Evolutionary conservation across 2,113 vertebrate species (phyloP), one percentile per base, ranked within the genome.

Genomic region (Hepsetus odoe): DNA sequence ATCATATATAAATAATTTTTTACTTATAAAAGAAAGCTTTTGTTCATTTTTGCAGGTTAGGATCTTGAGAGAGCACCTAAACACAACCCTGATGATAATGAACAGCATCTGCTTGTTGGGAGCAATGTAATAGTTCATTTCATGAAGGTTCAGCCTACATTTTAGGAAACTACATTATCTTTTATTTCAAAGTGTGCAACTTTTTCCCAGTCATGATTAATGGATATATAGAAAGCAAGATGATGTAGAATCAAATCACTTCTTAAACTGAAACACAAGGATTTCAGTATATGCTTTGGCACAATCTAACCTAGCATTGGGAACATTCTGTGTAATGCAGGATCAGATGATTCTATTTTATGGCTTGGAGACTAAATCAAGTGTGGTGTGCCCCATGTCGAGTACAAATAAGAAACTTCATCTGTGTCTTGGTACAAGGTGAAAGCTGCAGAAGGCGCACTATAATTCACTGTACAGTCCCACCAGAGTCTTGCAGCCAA

Each of bases 281-380:
- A 65, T 51, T 4, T 74, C 8, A 64, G 0, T 65, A 20, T 18
- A 26, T 65, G 33, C 18, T 65, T 4, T n/a, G 10, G 22, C 61
- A 38, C 0, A 12, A 33, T 4, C 30, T 62, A 62, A 32, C 28
- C 20, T 7, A 65, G 6, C 32, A 12, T 22, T 6, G 51, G 56
- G 56, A 62, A 38, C 14, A 62, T 51, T 71, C 33, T 71, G 76
- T 78, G 35, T n/a, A 28, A 49, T 35, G 55, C 20, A 62, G 12
- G 42, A 46, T 28, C 16, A 77, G 30, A 51, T 61, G 32, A 62
- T 20, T 4, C 58, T 77, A 46, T 58, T 58, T 58, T 32, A 30
- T 51, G 55, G 18, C 38, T 53, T 28, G 42, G 42, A 78, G 44
- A 72, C 67, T 53, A 44, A 77, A 20, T 59, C 30, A 10, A n/a